Evolutionary conservation across 2,113 vertebrate species (phyloP).

Genomic region (Nycticryphes semicollaris): DNA sequence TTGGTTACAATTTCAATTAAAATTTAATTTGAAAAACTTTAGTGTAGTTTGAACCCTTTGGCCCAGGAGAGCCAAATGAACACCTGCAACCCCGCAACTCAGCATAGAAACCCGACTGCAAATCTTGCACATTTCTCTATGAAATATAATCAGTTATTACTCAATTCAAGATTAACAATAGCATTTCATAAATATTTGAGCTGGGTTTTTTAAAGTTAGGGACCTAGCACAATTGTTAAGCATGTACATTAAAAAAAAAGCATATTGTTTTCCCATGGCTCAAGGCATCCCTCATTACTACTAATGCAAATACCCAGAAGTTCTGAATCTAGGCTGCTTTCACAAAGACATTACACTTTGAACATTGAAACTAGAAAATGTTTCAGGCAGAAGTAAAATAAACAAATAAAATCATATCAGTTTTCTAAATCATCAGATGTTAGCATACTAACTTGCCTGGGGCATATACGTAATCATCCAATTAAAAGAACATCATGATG

Average conservation of each 20-base stretch:
- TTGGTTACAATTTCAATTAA: background rate
- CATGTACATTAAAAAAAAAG: background rate
- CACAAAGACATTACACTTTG: background rate
- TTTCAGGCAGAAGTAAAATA: conserved; percentile 29
- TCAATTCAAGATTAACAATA: background rate
- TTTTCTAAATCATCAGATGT: conserved; percentile 35
- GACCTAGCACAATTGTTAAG: background rate
- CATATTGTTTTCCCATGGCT: background rate
- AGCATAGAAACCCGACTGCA: background rate
- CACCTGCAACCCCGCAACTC: background rate
- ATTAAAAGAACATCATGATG: conserved; percentile 47
- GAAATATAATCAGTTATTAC: background rate
- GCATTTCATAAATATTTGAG: background rate
- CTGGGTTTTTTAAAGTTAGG: background rate
- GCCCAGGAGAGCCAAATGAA: background rate
- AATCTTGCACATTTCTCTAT: background rate
- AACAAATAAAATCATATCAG: conserved; percentile 42
- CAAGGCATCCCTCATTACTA: background rate
- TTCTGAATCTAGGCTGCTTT: background rate
- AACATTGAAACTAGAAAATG: background rate
- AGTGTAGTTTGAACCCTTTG: background rate
- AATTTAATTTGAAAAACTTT: background rate
- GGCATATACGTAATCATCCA: background rate
- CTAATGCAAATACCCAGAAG: background rate
- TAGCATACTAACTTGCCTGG: background rate